Base-by-base conservation (phyloP, 2,113 vertebrate species). In the Bostrychus sinensis region DNA sequence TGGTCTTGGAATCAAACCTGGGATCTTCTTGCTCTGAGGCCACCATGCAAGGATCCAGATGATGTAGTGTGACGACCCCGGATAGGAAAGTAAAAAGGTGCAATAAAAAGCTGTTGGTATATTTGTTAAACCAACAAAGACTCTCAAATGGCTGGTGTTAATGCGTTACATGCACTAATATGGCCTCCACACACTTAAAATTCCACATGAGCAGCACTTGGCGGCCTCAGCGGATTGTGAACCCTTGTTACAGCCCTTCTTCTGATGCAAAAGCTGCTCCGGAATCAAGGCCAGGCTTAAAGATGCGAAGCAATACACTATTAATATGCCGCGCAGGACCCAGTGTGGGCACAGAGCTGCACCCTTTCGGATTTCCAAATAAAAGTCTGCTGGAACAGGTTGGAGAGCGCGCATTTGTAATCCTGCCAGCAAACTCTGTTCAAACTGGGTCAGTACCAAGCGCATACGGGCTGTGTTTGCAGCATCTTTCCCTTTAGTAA, bases 381-480 rank as follows among this genome's bases (percentile, higher is more conserved):
- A 69, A 72, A 71, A 59, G 34, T 45, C 4, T 28, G 25, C 7
- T 25, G 7, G 56, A 78, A 58, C 74, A 42, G 68, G 75, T 74
- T 62, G 70, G 53, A 62, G 56, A 66, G 30, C 10, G 0, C 53
- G 12, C 77, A 85, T 87, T 78, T 80, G 83, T 80, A 85, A 85
- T 84, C 82, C 87, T 81, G 84, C 78, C 80, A 71, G 65, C 76
- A 46, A 72, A 26, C 78, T 20, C 22, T 71, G 69, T 51, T 11
- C 37, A 85, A 85, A 84, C 62, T 83, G 84, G 86, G 86, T 85
- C 80, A 85, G 84, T 38, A 82, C 80, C 82, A 14, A 70, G 74
- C 30, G 74, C 69, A 62, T 46, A 53, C 63, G 8, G 39, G 51
- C 64, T 42, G 70, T 54, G 80, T 80, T 66, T 60, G 56, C 50